Evolutionary conservation across 37 sponge, comb jelly and placozoan genomes (phyloP).

Genomic region (Ephydatia muelleri): DNA sequence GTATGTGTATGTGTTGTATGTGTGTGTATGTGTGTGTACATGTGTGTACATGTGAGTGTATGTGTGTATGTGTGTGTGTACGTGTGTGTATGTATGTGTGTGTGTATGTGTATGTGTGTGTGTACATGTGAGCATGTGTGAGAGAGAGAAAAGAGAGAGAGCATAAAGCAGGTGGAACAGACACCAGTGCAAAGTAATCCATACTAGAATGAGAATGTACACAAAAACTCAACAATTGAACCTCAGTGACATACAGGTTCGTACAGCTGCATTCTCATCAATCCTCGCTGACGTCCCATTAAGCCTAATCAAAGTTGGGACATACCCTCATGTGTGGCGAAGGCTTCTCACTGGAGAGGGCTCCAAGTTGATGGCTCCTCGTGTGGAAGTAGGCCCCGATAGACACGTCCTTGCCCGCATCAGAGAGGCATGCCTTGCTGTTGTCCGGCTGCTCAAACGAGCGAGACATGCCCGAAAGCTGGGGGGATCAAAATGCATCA

Average conservation of each 20-base stretch:
- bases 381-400: conserved; percentile 41
- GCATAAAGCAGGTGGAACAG: no score
- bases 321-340: conserved; percentile 45
- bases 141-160: not conserved
- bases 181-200: no score
- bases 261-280: no score
- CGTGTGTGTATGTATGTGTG: no score
- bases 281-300: no score
- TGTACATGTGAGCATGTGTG: not conserved
- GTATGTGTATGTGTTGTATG: not conserved
- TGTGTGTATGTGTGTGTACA: no score
- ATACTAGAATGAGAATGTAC: no score
- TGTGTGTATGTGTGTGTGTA: not conserved
- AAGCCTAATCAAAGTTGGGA: not conserved
- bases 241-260: no score
- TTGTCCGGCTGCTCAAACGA: not conserved
- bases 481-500: not conserved
- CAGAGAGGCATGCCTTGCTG: not conserved
- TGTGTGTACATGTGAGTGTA: not conserved
- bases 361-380: conserved; percentile 46
- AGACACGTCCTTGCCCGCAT: conserved; percentile 16
- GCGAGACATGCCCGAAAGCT: not conserved
- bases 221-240: no score
- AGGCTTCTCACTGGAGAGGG: not conserved
- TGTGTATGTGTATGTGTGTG: no score